Evolutionary conservation across 2,113 vertebrate genomes (phyloP), one percentile per base, ranked within the genome.

Genomic region (Australoheros scitulus): DNA sequence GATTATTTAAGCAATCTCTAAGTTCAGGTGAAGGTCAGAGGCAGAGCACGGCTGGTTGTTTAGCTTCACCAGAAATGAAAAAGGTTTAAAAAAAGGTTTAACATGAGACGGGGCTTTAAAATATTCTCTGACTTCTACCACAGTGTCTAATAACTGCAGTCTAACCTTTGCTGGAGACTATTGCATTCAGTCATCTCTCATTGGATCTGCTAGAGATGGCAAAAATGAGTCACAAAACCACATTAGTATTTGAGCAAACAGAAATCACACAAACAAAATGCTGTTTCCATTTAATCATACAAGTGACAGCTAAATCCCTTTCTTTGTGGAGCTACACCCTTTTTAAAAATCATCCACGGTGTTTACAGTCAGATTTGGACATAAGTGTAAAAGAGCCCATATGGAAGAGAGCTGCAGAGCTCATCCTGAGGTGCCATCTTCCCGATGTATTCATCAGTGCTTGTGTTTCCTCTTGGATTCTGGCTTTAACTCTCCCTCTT

Each of bases 11-110:
- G 74, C 76, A 76, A 72, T 79, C 38, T 81, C 3, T n/a, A 41
- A 78, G 90, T 92, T 90, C 76, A 80, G 29, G 43, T 63, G 78
- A 80, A 90, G 88, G 80, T 82, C 83, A 88, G 82, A 76, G 61
- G 61, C 34, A 74, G 32, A 26, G 29, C 1, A 17, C 11, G 6
- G 65, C 20, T 38, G 7, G 74, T 88, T 90, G 82, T 87, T 83
- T 80, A 80, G 80, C 64, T 83, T 86, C 57, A 18, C 36, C 64
- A 1, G 17, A 77, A 85, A 87, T 79, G 56, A 68, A 10, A n/a
- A 15, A 3, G 38, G 38, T 47, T 47, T 26, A 17, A 86, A 81
- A 79, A 86, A 79, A 79, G 87, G 22, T 81, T 77, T 85, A 72
- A 90, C 87, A 82, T 86, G 81, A 83, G 47, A 78, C 74, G 76